Base-by-base conservation (phyloP, 2,113 vertebrate species). In the Macquaria australasica region DNA sequence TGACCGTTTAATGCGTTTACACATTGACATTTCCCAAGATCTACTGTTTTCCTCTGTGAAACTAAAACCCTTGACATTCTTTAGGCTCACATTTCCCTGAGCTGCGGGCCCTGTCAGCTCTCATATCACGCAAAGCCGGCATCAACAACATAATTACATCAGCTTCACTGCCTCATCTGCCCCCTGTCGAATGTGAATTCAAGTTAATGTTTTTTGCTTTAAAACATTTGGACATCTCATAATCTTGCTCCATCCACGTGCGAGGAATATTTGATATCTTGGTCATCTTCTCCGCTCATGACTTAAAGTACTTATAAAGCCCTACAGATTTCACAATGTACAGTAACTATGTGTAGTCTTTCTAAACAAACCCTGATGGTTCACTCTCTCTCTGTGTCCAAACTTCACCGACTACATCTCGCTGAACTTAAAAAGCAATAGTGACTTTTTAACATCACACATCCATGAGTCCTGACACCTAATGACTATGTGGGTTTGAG, bases 1-100 rank as follows among this genome's bases (percentile, higher is more conserved):
- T 87, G 85, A 93, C 90, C 91, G 94, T 94, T 92, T 73, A 85
- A 89, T 84, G 77, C 85, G 89, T 92, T 88, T 88, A 85, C 89
- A 93, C 78, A 73, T 16, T 93, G 91, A 92, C 93, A 93, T 93
- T 95, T 94, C 84, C 89, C 45, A 16, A 77, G 73, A 88, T 92
- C 82, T 87, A 82, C 68, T 71, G 31, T 75, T 70, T 83, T 89
- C 76, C 67, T 77, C 76, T 59, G 74, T 80, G 81, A 86, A 89
- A 86, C 81, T 75, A 71, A 91, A 87, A 86, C 74, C 90, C 86
- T 74, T 89, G 94, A 89, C 90, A 86, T 92, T 93, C 86, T 88
- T 89, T 68, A 77, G 71, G 83, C 73, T 77, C 90, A 79, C 82
- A 73, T 88, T 83, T 83, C 80, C 67, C 85, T 48, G 48, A 83